A percentile compares a stretch with the other conserved stretches of the same genome.
Evolutionary conservation across 1,140 invertebrate species (phyloP).

Genomic region (Drosophila baimaii): DNA sequence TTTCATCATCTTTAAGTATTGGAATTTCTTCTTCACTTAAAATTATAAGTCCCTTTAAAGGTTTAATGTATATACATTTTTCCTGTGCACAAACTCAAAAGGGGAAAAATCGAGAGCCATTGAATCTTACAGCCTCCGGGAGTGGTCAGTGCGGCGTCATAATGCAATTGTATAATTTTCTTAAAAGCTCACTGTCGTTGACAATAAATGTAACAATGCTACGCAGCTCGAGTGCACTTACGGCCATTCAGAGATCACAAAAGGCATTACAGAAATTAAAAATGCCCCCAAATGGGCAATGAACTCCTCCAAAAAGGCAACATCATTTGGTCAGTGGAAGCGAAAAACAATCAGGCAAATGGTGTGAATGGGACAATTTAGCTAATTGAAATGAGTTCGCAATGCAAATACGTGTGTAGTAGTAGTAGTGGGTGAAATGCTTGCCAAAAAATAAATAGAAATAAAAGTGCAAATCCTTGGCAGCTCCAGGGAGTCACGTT

Average conservation of each 20-base stretch:
- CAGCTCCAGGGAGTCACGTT: constrained; percentile 60
- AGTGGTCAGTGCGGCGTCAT: constrained; percentile 76
- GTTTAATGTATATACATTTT: not conserved
- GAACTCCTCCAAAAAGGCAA: constrained; percentile 48
- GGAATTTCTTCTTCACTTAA: too few species aligned
- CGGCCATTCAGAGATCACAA: constrained; percentile 61
- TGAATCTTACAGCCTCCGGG: constrained; percentile 13
- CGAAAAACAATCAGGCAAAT: constrained; percentile 73
- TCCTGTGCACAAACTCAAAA: not conserved
- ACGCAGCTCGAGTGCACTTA: constrained; percentile 63
- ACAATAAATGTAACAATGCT: constrained; percentile 42
- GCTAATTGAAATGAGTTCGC: constrained; percentile 72
- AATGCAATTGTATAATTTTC: constrained; percentile 82
- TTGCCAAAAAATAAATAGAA: constrained; percentile 59
- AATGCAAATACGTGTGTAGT: constrained; percentile 51
- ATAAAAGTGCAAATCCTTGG: constrained; percentile 64
- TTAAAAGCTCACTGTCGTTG: constrained; percentile 67
- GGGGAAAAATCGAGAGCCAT: not conserved
- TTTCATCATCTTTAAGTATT: too few species aligned
- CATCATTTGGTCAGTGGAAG: constrained; percentile 50
- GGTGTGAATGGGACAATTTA: constrained; percentile 75
- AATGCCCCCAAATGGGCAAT: constrained; percentile 68
- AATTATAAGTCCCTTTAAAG: too few species aligned
- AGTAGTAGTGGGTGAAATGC: constrained; percentile 23
- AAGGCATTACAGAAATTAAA: constrained; percentile 81